Percentiles rank a stretch among this genome's conserved stretches.
Conservation (phyloP, 35 echinoderm and acorn worm genomes). For the Ophiothrix spiculata region DNA sequence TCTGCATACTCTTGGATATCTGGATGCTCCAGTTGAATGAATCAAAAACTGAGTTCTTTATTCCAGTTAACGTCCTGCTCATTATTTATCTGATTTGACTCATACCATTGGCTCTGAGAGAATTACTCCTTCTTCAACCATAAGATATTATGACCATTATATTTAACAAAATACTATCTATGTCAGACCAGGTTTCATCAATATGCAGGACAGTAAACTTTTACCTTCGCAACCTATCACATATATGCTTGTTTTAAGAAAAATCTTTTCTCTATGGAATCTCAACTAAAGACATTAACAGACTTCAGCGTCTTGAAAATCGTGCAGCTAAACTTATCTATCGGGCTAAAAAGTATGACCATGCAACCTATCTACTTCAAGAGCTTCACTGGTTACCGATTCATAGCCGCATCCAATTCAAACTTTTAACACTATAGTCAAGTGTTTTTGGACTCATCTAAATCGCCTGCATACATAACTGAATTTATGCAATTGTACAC, state of each 20-base stretch:
- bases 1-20: not conserved
- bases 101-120: not conserved
- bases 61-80: not conserved
- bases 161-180: not conserved
- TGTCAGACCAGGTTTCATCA: constrained; percentile 11
- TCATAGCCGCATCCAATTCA: too few species aligned
- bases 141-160: not conserved
- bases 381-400: too few species aligned
- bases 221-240: not conserved
- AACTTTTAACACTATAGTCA: too few species aligned
- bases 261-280: too few species aligned
- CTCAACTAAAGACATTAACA: too few species aligned
- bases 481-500: too few species aligned
- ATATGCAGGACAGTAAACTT: not conserved
- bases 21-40: not conserved
- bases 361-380: too few species aligned
- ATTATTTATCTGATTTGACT: not conserved
- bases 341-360: too few species aligned
- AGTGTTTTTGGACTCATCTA: too few species aligned
- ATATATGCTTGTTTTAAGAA: not conserved
- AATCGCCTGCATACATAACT: too few species aligned
- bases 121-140: not conserved
- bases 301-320: too few species aligned
- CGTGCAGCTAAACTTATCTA: too few species aligned
- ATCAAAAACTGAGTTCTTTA: not conserved